Base-by-base conservation (phyloP, 2,113 vertebrate genomes). In the Spea bombifrons region DNA sequence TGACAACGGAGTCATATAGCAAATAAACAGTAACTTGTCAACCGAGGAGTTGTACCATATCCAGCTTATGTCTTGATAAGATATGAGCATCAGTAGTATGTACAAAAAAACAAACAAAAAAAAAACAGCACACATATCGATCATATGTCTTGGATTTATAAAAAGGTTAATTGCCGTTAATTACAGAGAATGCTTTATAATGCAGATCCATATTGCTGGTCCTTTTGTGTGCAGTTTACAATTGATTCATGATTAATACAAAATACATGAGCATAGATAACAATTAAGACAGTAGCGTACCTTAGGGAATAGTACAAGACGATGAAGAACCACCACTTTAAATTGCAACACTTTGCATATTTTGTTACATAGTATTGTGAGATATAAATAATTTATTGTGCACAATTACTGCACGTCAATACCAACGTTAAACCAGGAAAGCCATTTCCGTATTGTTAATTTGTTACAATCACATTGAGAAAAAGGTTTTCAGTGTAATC, bases 301-400 rank as follows among this genome's bases (percentile, higher is more conserved):
- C 12, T 63, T 65, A 48, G 46, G 61, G 3, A 30, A 74, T 17
- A 64, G 46, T 30, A 74, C 10, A 61, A 73, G 4, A 64, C 45
- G 7, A 75, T 66, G 7, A 30, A 30, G 30, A 30, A 30, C 30
- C 30, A 30, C 30, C 30, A 30, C 2, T 30, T 30, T 30, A 1
- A 30, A 30, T 30, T 1, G 30, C 30, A 30, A 30, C 30, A 30
- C 30, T 30, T 30, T 30, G 30, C 30, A 30, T 30, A 66, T 81
- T 86, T 81, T 85, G 82, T 82, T 84, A 82, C 87, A 89, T 82
- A 88, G 86, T 85, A 86, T 87, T 82, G 85, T 76, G 76, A 84
- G 86, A 86, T 87, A 92, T 92, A 94, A 93, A 93, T 93, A 90
- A 63, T 83, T 86, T 84, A 71, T 61, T 12, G 5, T 15, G 8